phyloP scores from a whole-genome alignment of 1,140 invertebrate genomes.

The Spodoptera frugiperda region DNA sequence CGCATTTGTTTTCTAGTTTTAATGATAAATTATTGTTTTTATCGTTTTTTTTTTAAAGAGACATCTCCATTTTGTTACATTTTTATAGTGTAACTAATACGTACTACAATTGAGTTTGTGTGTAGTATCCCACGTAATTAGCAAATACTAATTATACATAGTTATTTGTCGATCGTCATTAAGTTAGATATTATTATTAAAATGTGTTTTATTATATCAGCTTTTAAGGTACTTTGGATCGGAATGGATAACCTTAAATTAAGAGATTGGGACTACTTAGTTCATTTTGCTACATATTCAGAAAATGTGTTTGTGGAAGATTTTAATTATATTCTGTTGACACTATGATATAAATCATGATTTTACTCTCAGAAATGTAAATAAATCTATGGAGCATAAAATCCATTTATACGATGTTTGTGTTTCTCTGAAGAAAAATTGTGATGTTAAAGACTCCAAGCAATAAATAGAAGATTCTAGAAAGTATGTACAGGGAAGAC shows the following conservation, averaged over 20 bases:
- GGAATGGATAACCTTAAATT: constrained; percentile 36
- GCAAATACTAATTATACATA: constrained; percentile 28
- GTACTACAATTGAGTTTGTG: background rate
- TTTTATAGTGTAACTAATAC: background rate
- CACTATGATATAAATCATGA: too few species aligned
- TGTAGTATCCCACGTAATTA: background rate
- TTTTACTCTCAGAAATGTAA: background rate
- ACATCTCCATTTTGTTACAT: background rate
- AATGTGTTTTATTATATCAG: constrained; percentile 19
- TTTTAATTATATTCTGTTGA: too few species aligned
- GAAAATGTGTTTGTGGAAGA: background rate
- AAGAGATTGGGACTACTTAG: background rate
- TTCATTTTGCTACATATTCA: background rate
- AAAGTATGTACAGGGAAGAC: constrained; percentile 39
- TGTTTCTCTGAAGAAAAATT: constrained; percentile 1
- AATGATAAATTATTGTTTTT: too few species aligned
- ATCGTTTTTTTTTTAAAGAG: background rate
- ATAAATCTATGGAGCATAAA: background rate
- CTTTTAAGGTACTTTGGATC: constrained; percentile 11
- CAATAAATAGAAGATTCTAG: constrained; percentile 27
- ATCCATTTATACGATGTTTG: background rate
- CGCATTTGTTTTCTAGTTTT: too few species aligned
- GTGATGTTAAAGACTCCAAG: constrained; percentile 3
- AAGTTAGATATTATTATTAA: constrained; percentile 16
- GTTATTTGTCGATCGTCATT: constrained; percentile 45